A percentile compares a stretch with the other conserved stretches of the same genome.
These are phyloP conservation scores for Aphis craccivora DNA, from an alignment of 1,140 invertebrate genomes.

Conservation along the genomic window DNA sequence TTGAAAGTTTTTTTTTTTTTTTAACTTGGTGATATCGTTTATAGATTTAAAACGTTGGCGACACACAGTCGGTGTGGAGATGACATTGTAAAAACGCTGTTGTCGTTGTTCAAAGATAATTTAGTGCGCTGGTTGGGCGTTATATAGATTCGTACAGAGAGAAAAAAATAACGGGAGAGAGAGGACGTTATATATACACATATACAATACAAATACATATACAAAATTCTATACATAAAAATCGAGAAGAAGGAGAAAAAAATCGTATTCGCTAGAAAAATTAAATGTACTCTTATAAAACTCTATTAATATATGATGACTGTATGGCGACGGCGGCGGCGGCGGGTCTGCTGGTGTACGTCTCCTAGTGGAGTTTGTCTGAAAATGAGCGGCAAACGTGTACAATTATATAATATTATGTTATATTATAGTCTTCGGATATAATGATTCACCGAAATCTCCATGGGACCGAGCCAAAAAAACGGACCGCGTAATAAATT, in stretches of 20 bases:
- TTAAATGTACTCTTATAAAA: background rate
- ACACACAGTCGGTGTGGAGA: background rate
- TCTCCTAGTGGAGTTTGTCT: background rate
- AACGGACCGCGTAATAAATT: background rate
- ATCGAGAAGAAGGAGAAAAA: background rate
- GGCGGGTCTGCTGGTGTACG: no score
- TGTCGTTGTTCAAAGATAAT: conserved; percentile 6
- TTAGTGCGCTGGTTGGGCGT: background rate
- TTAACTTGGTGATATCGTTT: background rate
- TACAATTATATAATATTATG: background rate
- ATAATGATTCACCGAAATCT: conserved; percentile 49
- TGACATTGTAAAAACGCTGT: background rate
- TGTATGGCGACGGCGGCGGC: conserved; percentile 3
- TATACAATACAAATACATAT: no score
- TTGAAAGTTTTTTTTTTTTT: background rate
- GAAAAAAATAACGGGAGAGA: background rate
- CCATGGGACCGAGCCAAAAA: conserved; percentile 14
- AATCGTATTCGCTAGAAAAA: background rate
- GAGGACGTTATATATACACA: background rate
- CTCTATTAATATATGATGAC: conserved; percentile 17
- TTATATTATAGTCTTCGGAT: background rate
- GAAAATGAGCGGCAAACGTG: background rate
- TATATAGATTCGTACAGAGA: background rate
- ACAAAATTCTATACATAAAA: background rate
- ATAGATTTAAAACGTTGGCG: conserved; percentile 3